Evolutionary conservation across 2,888 invertebrate genomes (phyloP), one percentile per base, ranked within the genome.

Genomic region (Ormyrus labotus): DNA sequence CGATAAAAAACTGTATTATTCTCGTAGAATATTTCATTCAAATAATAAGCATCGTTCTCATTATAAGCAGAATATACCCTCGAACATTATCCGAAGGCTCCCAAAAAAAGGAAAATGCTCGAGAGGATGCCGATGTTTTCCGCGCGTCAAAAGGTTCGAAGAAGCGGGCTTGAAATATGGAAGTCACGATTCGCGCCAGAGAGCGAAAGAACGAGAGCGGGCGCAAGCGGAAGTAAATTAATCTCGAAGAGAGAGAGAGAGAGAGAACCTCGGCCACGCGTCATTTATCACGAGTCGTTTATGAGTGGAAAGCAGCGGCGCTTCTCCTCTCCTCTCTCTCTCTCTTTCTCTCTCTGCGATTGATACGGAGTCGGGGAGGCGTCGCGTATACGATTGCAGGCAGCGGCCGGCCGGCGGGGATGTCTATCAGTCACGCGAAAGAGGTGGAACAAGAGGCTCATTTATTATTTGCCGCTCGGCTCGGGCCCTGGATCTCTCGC

Each of bases 271-370:
- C 86, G 83, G 84, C 79, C 82, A 73, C 72, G 80, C 84, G 87
- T 90, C 90, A 90, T 90, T 90, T 89, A 89, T 90, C 90, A 90
- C 85, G 84, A 85, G 86, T 87, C 84, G 88, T 88, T 81, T 90
- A 86, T 83, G 85, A 84, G 84, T 80, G 83, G 78, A 82, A 80
- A 34, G 34, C 34, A 34, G 34, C 34, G 3, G 3, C 34, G 34
- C 34, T 34, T 19, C 7, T 19, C 0, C 50, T 64, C 5, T 57
- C n/a, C 57, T 57, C 57, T 57, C n/a, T 57, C 57, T 57, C 57
- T 11, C 57, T 57, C 13, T 19, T 0, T 34, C 34, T 34, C 8
- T 58, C 55, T 8, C 63, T 48, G 69, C 75, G 71, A 80, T 71
- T 75, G 75, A 75, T 80, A 71, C 71, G 64, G 45, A 61, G 73